These are phyloP conservation scores for Ceratina australensis DNA, from an alignment of 1,140 invertebrate species.

Conservation along the genomic window DNA sequence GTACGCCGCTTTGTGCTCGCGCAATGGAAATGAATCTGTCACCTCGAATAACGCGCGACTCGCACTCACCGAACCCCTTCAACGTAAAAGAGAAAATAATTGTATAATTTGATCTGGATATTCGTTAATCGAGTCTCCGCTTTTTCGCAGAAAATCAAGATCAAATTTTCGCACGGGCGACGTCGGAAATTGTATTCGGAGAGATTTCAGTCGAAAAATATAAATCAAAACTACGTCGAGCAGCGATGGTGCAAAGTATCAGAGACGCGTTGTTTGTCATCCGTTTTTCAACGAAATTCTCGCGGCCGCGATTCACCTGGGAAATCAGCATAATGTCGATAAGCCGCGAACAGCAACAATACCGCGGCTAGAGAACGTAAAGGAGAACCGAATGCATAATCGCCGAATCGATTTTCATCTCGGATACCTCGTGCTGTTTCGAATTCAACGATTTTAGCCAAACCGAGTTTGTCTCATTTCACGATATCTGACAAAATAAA, in stretches of 20 bases:
- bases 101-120: no score
- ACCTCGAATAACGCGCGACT: background rate
- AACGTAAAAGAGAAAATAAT: no score
- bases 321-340: conserved; percentile 41
- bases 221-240: no score
- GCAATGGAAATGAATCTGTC: background rate
- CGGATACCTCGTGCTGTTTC: background rate
- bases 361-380: background rate
- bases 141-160: no score
- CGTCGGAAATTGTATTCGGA: no score
- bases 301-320: conserved; percentile 14
- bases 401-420: conserved; percentile 14
- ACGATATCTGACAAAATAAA: no score
- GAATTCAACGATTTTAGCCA: background rate
- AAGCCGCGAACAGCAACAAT: conserved; percentile 4
- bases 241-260: background rate
- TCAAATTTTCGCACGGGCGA: no score
- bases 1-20: background rate
- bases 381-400: conserved; percentile 13
- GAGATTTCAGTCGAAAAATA: no score
- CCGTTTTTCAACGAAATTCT: background rate
- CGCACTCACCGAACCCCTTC: no score
- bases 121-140: no score
- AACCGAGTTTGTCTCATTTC: no score
- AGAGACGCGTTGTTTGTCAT: background rate